Base-by-base conservation (phyloP, 2,888 invertebrate species). In the Polydrusus cervinus region DNA sequence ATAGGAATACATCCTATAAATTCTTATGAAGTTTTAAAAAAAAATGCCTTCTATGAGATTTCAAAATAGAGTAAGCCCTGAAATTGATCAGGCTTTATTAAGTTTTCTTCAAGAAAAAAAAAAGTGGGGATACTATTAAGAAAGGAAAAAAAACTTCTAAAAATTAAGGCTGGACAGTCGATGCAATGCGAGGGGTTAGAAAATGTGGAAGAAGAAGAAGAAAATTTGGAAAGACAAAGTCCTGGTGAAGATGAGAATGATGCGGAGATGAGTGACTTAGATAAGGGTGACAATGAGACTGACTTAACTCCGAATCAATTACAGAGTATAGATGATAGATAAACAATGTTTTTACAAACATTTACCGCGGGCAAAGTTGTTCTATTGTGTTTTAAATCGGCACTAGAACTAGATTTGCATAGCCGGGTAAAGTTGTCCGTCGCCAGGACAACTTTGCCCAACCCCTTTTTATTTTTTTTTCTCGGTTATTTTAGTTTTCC, bases 21-120 rank as follows among this genome's bases (percentile, higher is more conserved):
- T 40, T 10, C 61, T 30, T 57, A 57, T 13, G 57, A 57, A 40
- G 61, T 61, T 40, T 61, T 30, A 16, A 61, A 34, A 57, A n/a
- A 57, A 47, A 14, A 47, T 47, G 13, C 45, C 45, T 14, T 7
- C 6, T 7, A 6, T 13, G 7, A 47, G 45, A 47, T 14, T 47
- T 14, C 13, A 11, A 47, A 14, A 47, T 11, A 11, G n/a, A 6
- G n/a, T 47, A 7, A 14, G 45, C 11, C 1, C 13, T 14, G 13
- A 13, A 47, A 47, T 47, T 13, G 14, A 14, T 14, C 13, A n/a
- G 7, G n/a, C 14, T 13, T 47, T 47, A n/a, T 14, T 47, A 14
- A 14, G n/a, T 47, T 47, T 14, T n/a, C 14, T 47, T 6, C 11
- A 47, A 47, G n/a, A 47, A 47, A 14, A 7, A n/a, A n/a, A 47